Evolutionary conservation across 2,113 vertebrate genomes (phyloP).

Genomic region (Dasypus novemcinctus): DNA sequence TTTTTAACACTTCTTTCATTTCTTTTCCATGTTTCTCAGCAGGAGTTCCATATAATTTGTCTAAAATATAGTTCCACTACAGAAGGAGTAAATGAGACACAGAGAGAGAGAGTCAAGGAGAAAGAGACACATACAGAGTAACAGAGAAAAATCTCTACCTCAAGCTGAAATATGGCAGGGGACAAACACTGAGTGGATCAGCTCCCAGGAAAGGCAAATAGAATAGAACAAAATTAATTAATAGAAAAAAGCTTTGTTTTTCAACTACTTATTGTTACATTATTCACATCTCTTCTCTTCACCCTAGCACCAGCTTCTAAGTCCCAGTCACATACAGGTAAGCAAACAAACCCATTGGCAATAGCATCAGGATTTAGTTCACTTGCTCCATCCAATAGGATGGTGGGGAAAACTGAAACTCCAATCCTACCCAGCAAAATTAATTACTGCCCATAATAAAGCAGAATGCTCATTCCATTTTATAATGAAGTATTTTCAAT

Average conservation of each 20-base stretch:
- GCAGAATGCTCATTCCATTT: background rate
- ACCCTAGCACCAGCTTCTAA: background rate
- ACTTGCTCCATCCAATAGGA: background rate
- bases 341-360: background rate
- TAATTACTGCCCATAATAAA: background rate
- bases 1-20: background rate
- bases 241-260: conserved; percentile 1
- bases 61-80: background rate
- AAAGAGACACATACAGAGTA: background rate
- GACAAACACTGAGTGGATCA: background rate
- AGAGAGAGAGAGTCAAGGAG: fast-evolving
- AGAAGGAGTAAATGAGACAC: background rate
- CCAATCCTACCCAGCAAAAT: background rate
- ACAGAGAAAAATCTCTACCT: background rate
- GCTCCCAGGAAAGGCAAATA: background rate
- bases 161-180: background rate
- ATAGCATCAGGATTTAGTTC: too few relatives aligned
- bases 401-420: background rate
- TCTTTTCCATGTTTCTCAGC: background rate
- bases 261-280: background rate
- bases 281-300: background rate
- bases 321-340: fast-evolving
- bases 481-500: background rate
- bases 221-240: background rate
- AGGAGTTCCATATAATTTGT: background rate